These are phyloP conservation scores for Papilio xuthus DNA, from an alignment of 1,140 invertebrate genomes.

Conservation along the genomic window DNA sequence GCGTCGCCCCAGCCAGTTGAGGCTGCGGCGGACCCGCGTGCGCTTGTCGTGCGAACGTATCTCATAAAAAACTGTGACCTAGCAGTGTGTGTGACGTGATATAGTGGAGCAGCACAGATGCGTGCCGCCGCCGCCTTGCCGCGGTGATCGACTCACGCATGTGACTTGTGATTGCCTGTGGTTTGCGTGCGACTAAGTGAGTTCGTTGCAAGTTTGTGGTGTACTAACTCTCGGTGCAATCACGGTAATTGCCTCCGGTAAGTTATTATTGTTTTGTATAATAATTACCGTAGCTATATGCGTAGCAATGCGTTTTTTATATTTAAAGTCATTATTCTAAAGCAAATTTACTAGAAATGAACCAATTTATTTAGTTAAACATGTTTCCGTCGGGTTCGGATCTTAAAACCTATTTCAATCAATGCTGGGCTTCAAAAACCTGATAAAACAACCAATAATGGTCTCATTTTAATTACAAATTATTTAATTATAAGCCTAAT, in stretches of 20 bases:
- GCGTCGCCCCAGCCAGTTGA: constrained; percentile 76
- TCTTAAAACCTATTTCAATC: background rate
- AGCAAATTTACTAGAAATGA: background rate
- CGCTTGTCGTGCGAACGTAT: constrained; percentile 52
- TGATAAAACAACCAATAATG: background rate
- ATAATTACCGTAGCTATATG: constrained; percentile 52
- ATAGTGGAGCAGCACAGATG: constrained; percentile 54
- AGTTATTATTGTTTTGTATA: constrained; percentile 51
- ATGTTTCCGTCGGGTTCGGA: background rate
- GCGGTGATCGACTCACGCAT: constrained; percentile 52
- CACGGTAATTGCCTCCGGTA: constrained; percentile 52
- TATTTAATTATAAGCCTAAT: too few relatives aligned
- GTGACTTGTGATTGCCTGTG: constrained; percentile 62
- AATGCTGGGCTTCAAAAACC: background rate
- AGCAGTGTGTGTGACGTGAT: constrained; percentile 70
- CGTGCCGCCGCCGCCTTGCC: constrained; percentile 51
- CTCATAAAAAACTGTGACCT: constrained; percentile 59
- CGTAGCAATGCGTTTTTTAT: background rate
- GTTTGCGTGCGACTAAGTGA: constrained; percentile 54
- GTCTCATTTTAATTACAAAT: too few relatives aligned
- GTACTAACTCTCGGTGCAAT: constrained; percentile 44
- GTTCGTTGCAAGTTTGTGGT: constrained; percentile 53
- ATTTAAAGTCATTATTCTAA: background rate
- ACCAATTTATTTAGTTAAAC: background rate
- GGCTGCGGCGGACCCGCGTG: constrained; percentile 60